Conservation (phyloP, 1,140 invertebrate species). For the Cydia amplana region DNA sequence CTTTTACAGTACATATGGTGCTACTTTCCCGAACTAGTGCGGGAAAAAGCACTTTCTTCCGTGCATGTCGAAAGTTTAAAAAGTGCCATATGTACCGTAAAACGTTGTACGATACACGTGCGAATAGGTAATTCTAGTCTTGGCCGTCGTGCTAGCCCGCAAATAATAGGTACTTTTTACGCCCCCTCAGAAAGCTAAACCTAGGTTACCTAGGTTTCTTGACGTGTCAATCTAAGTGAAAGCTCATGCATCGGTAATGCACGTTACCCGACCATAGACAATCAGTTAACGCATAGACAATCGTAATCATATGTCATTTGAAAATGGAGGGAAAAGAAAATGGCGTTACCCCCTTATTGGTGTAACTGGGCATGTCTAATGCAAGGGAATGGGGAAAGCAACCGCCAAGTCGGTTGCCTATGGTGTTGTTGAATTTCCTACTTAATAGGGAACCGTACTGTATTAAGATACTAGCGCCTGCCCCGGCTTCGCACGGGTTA, state of each 20-base stretch:
- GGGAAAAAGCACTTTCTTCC: too few relatives aligned
- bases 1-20: too few relatives aligned
- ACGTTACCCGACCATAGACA: neutral
- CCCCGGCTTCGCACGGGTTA: too few relatives aligned
- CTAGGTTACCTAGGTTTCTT: neutral
- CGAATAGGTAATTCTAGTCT: too few relatives aligned
- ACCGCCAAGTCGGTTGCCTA: neutral
- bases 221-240: conserved; percentile 1
- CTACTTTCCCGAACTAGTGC: too few relatives aligned
- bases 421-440: too few relatives aligned
- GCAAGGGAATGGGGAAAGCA: neutral
- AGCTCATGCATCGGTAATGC: conserved; percentile 1
- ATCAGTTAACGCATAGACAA: conserved; percentile 4
- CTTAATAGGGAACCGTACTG: too few relatives aligned
- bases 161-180: neutral
- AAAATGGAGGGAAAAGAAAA: neutral
- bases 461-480: too few relatives aligned
- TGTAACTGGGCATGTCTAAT: conserved; percentile 10
- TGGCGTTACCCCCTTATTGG: neutral
- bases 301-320: neutral
- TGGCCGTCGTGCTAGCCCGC: too few relatives aligned
- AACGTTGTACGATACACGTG: too few relatives aligned
- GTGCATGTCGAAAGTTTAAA: too few relatives aligned
- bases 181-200: neutral
- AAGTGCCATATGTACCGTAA: too few relatives aligned